phyloP scores from a whole-genome alignment of 2,113 vertebrate species.

The Engystomops pustulosus region DNA sequence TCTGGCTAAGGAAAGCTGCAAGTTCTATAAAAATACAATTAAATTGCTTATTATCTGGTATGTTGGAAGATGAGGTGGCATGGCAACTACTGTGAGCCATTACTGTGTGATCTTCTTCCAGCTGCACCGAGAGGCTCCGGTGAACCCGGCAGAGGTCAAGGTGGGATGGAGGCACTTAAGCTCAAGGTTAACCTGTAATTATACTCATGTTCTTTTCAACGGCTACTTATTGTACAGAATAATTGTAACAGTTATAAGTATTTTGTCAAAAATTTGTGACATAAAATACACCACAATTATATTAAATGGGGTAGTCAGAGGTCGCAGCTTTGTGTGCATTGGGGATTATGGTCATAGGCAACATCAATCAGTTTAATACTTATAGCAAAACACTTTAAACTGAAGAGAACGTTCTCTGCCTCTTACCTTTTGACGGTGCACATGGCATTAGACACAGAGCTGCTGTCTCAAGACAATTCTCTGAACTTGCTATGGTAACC shows the following conservation, averaged over 20 bases:
- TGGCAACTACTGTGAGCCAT: not conserved
- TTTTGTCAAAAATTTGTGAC: not conserved
- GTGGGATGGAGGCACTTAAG: not conserved
- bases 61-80: not conserved
- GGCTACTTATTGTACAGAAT: not conserved
- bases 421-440: slow-evolving; percentile 11
- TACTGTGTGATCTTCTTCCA: not conserved
- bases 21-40: not conserved
- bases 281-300: not conserved
- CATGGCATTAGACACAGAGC: slow-evolving; percentile 23
- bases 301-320: not conserved
- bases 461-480: slow-evolving; percentile 39
- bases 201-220: not conserved
- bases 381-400: not conserved
- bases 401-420: not conserved
- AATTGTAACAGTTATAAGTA: not conserved
- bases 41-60: not conserved
- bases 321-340: not conserved
- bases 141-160: not conserved
- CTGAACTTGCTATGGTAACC: slow-evolving; percentile 45
- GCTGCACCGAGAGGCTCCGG: not conserved
- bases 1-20: not conserved
- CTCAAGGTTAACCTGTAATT: not conserved
- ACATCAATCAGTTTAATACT: not conserved
- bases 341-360: not conserved